Evolutionary conservation across 1,140 invertebrate genomes (phyloP), one percentile per base, ranked within the genome.

Genomic region (Protaetia brevitarsis): DNA sequence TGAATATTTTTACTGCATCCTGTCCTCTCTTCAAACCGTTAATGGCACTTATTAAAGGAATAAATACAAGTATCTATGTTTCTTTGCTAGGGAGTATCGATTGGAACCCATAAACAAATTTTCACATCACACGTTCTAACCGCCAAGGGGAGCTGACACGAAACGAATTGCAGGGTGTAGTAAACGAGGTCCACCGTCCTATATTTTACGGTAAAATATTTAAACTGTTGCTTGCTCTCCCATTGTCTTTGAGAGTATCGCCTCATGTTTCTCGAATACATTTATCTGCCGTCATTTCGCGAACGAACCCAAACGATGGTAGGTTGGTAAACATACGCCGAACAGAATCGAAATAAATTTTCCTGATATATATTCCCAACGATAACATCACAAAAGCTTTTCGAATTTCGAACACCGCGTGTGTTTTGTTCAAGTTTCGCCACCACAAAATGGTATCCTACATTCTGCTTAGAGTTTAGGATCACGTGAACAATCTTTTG

Each of bases 201-300:
- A 51, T 51, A 21, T 51, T 51, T 51, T 51, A 51, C 41, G 13
- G 13, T 51, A 23, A 51, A 51, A 51, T 51, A 51, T 51, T 51
- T 51, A 51, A 37, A 51, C 41, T 51, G 41, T 51, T 51, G 41
- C 41, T 8, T 51, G 19, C 41, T 51, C 41, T 11, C 41, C 41
- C 16, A 51, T 51, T 51, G 41, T 51, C 41, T 51, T 16, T 7
- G 37, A 16, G 19, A 41, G 19, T 41, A 41, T 16, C 37, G n/a
- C n/a, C n/a, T n/a, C 19, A n/a, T n/a, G 37, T 16, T 6, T 11
- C 19, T 6, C 19, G 37, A 16, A 16, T 41, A 41, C 37, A 16
- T 41, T 2, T 41, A 41, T 13, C 37, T 41, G 19, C 37, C n/a
- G n/a, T n/a, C 3, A 41, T 41, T 26, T 19, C 11, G 41, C 16